These are phyloP conservation scores for Troilus luridus DNA, from an alignment of 2,888 invertebrate genomes.

Conservation along the genomic window DNA sequence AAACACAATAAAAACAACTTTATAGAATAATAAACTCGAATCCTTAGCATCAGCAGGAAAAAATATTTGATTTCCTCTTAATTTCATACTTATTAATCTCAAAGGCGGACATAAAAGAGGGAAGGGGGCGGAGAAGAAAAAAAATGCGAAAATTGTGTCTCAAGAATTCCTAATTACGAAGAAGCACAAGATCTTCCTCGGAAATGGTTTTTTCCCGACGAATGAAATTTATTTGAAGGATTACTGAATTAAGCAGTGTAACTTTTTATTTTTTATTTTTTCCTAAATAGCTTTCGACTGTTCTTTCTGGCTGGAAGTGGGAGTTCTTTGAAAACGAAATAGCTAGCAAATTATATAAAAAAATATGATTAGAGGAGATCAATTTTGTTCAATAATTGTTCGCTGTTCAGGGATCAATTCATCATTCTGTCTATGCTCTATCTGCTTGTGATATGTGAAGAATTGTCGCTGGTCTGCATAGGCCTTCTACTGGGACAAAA, in stretches of 20 bases:
- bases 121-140: neutral
- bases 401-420: too few species aligned
- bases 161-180: conserved; percentile 55
- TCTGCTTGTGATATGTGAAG: too few species aligned
- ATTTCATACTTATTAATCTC: conserved; percentile 37
- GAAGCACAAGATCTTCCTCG: neutral
- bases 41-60: neutral
- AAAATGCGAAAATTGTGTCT: conserved; percentile 49
- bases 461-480: too few species aligned
- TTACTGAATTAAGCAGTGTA: conserved; percentile 16
- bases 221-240: conserved; percentile 48
- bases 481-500: too few species aligned
- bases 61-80: neutral
- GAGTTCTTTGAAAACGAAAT: conserved; percentile 2
- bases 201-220: neutral
- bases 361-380: too few species aligned
- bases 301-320: neutral
- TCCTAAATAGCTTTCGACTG: neutral
- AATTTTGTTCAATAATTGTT: too few species aligned
- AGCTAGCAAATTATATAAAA: too few species aligned
- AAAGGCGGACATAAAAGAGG: neutral
- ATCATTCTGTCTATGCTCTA: too few species aligned
- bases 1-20: neutral
- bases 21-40: neutral
- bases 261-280: conserved; percentile 18